Base-by-base conservation (phyloP, 2,113 vertebrate species). In the Austrofundulus limnaeus region DNA sequence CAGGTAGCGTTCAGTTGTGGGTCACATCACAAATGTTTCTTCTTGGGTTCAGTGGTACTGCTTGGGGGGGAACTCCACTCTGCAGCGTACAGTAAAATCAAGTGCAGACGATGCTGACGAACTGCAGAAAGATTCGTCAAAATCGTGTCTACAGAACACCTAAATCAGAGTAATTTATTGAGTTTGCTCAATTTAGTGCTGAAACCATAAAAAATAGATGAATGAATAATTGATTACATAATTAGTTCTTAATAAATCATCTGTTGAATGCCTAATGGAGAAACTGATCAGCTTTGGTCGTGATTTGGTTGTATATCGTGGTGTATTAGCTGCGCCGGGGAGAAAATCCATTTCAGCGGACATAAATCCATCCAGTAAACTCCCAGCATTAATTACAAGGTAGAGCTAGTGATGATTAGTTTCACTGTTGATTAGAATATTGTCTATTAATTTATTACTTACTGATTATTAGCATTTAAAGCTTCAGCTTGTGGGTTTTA, bases 291-390 rank as follows among this genome's bases (percentile, higher is more conserved):
- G 8, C 43, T 43, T 43, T 13, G 2, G 20, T 20, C 37, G 14
- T 41, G 3, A 15, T 23, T 20, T 6, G 54, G n/a, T 15, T 9
- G 38, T 13, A 57, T 7, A 13, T 38, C 13, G 16, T 15, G 28
- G 51, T 37, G 19, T 37, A n/a, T 31, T 53, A 20, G 11, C 11
- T 13, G 11, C 21, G 19, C 9, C 4, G n/a, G 12, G 34, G 34
- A 39, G 52, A 54, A 54, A 54, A 54, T 38, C 34, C 31, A 54
- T 21, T 19, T 15, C n/a, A 54, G 52, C 49, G 10, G 49, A 17
- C 16, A 10, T 51, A 28, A 51, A 51, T 28, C 24, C 34, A 14
- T 21, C 52, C 34, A 39, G 51, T n/a, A 19, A 20, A 20, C 37
- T 53, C 34, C 52, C 34, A 54, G 31, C 52, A 21, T 38, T 54